phyloP scores from a whole-genome alignment of 2,888 invertebrate species.

The Stenichneumon culpator region DNA sequence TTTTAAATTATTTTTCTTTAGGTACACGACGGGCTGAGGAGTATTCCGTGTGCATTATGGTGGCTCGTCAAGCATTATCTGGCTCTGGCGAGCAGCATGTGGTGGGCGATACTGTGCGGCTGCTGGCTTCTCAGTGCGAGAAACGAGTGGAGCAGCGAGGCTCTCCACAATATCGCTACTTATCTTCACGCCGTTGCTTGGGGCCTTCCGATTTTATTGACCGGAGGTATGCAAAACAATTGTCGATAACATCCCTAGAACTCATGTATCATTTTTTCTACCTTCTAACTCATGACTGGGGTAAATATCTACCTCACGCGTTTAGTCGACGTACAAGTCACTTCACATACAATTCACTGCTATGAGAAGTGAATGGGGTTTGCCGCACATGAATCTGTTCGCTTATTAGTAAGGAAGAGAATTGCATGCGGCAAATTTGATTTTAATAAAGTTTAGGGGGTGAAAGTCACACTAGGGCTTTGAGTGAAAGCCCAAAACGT shows the following conservation, averaged over 20 bases:
- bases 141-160: conserved; percentile 97
- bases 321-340: too few species aligned
- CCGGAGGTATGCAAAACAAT: conserved; percentile 87
- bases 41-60: conserved; percentile 90
- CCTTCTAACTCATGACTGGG: too few species aligned
- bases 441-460: too few species aligned
- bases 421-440: too few species aligned
- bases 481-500: too few species aligned
- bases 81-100: conserved; percentile 92
- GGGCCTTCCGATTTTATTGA: conserved; percentile 94
- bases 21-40: conserved; percentile 85
- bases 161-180: conserved; percentile 93
- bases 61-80: conserved; percentile 93
- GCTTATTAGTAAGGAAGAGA: too few species aligned
- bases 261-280: too few species aligned
- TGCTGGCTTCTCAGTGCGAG: conserved; percentile 97
- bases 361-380: too few species aligned
- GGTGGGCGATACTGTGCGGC: conserved; percentile 95
- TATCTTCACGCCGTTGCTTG: conserved; percentile 95
- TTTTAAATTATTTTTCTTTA: conserved; percentile 6
- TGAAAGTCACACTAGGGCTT: too few species aligned
- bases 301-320: too few species aligned
- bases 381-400: too few species aligned
- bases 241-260: not conserved
- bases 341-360: too few species aligned